phyloP scores from a whole-genome alignment of 2,113 vertebrate species.

The Propithecus coquereli region DNA sequence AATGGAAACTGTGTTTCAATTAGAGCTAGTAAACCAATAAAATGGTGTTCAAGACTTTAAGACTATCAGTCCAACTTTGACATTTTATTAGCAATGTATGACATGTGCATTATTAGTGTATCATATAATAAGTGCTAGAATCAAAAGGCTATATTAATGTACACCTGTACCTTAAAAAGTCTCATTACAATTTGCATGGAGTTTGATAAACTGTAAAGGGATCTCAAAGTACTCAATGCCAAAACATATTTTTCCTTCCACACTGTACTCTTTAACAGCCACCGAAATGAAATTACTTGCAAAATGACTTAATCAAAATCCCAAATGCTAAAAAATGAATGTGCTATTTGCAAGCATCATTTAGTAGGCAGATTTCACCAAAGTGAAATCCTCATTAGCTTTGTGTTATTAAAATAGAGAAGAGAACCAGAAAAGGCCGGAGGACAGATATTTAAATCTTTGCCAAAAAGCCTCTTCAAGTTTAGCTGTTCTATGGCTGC shows the following conservation, averaged over 20 bases:
- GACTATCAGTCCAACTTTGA: background rate
- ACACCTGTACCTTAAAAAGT: slow-evolving; percentile 16
- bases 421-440: slow-evolving; percentile 39
- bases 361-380: slow-evolving; percentile 43
- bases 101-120: background rate
- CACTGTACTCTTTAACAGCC: slow-evolving; percentile 22
- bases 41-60: background rate
- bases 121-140: background rate
- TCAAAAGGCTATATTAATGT: background rate
- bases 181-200: background rate
- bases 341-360: slow-evolving; percentile 45
- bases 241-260: slow-evolving; percentile 37
- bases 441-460: slow-evolving; percentile 26
- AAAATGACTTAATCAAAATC: slow-evolving; percentile 60
- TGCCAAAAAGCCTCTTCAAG: background rate
- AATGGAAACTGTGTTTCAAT: background rate
- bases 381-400: slow-evolving; percentile 36
- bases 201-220: background rate
- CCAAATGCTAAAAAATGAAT: slow-evolving; percentile 51
- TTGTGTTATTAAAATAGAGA: slow-evolving; percentile 53
- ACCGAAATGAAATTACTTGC: slow-evolving; percentile 44
- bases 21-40: background rate
- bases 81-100: background rate
- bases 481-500: background rate
- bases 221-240: background rate